phyloP scores from a whole-genome alignment of 1,140 invertebrate genomes.

The Leptinotarsa undecemlineata region DNA sequence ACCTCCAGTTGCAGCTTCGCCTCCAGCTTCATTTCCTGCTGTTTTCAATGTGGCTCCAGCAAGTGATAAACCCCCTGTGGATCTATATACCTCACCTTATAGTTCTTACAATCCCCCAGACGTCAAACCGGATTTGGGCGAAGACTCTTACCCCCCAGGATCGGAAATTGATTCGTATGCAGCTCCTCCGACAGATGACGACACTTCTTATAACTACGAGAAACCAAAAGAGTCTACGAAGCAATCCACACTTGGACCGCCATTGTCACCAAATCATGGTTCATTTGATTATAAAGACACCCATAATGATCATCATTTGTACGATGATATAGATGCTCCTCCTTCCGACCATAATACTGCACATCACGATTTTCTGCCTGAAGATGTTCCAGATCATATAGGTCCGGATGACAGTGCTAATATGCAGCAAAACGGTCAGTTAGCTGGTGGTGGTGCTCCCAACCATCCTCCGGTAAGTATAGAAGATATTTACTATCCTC shows the following conservation, averaged over 20 bases:
- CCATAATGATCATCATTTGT: conserved; percentile 26
- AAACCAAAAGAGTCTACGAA: conserved; percentile 11
- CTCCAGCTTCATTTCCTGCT: conserved; percentile 10
- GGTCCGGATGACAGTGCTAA: conserved; percentile 36
- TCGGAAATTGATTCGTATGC: conserved; percentile 14
- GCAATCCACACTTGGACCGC: conserved; percentile 34
- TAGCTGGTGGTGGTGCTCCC: conserved; percentile 26
- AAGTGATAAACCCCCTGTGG: conserved; percentile 27
- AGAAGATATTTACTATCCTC: conserved; percentile 40
- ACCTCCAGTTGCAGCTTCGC: conserved; percentile 2
- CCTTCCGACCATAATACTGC: conserved; percentile 24
- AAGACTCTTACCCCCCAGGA: conserved; percentile 15
- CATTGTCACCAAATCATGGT: conserved; percentile 32
- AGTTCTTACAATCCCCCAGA: conserved; percentile 49
- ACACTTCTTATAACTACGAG: conserved; percentile 25
- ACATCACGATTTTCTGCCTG: conserved; percentile 19
- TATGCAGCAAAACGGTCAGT: conserved; percentile 20
- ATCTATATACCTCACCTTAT: conserved; percentile 46
- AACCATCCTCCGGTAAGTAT: conserved; percentile 33
- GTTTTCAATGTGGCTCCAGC: conserved; percentile 19
- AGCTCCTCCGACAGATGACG: conserved; percentile 14
- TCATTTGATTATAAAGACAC: not conserved
- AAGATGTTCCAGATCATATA: conserved; percentile 12
- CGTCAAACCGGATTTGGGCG: conserved; percentile 32
- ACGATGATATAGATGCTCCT: conserved; percentile 19